Base-by-base conservation (phyloP, 2,113 vertebrate genomes). In the Lepidothrix coronata region DNA sequence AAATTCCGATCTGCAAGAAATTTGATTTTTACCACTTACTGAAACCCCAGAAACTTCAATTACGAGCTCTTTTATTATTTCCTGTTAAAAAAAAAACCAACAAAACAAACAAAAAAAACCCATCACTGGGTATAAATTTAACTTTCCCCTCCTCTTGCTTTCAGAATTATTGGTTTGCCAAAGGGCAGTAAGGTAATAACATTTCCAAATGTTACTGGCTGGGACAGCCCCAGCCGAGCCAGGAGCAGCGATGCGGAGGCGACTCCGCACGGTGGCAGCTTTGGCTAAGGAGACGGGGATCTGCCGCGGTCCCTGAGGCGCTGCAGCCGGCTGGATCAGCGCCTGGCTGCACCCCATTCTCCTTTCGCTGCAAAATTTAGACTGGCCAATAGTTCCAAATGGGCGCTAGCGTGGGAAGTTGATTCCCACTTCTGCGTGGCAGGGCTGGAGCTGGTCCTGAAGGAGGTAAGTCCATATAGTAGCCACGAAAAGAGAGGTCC, bases 201-300 rank as follows among this genome's bases (percentile, higher is more conserved):
- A 28, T 63, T 67, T 63, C 79, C 85, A 33, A 35, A 25, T 7
- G 54, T 2, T 19, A 0, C 22, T 5, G 80, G 54, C 43, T 27
- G 8, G 61, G 12, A 4, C 35, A 14, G 76, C 41, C 12, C 1
- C 24, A 7, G 59, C 18, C 1, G 10, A 5, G 30, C 8, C 12
- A 28, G 62, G 39, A 73, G 77, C 73, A 0, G 81, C 27, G 54
- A 48, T 88, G 91, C 59, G 1, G 72, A 10, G 8, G 21, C 54
- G 7, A 18, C 71, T 85, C 95, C 93, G 79, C 96, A 94, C 7
- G 96, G 90, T 80, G 96, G 96, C 97, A 96, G 86, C 76, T 94
- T 82, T 14, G 37, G 71, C 35, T 74, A 73, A 84, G 81, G 51
- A 94, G 77, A 79, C 13, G 3, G 23, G n/a, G 27, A 67, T 12